phyloP scores from a whole-genome alignment of 2,888 invertebrate species.

The Metopia argyrocephala region DNA sequence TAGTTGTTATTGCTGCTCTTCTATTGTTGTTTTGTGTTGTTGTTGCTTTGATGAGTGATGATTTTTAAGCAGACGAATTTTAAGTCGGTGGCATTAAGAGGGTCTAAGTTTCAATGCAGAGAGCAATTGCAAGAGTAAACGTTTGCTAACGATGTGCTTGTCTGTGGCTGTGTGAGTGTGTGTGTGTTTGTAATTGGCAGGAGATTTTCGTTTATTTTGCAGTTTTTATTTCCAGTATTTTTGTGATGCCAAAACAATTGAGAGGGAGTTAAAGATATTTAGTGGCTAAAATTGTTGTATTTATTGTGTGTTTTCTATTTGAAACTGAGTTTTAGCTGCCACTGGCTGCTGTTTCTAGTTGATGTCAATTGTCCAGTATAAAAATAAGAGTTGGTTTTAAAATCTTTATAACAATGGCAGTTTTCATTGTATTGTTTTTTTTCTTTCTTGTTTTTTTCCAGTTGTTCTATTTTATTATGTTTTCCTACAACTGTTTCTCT shows the following conservation, averaged over 20 bases:
- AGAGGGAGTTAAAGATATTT: background rate
- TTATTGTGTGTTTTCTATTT: slow-evolving; percentile 5
- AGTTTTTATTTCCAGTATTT: too few species aligned
- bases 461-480: background rate
- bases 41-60: background rate
- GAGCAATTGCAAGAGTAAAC: background rate
- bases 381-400: slow-evolving; percentile 45
- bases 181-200: background rate
- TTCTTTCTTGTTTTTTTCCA: background rate
- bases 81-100: slow-evolving; percentile 38
- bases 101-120: background rate
- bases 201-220: background rate
- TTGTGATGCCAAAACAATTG: too few species aligned
- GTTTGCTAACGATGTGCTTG: background rate
- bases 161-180: background rate
- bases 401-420: slow-evolving; percentile 55
- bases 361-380: slow-evolving; percentile 46
- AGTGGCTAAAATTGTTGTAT: background rate
- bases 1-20: background rate
- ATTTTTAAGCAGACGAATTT: slow-evolving; percentile 34
- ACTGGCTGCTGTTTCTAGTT: background rate
- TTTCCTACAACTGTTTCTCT: background rate
- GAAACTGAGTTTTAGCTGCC: slow-evolving; percentile 2
- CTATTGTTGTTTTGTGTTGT: background rate
- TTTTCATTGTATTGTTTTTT: slow-evolving; percentile 41